Conservation (phyloP, 2,113 vertebrate genomes). For the Junco hyemalis region DNA sequence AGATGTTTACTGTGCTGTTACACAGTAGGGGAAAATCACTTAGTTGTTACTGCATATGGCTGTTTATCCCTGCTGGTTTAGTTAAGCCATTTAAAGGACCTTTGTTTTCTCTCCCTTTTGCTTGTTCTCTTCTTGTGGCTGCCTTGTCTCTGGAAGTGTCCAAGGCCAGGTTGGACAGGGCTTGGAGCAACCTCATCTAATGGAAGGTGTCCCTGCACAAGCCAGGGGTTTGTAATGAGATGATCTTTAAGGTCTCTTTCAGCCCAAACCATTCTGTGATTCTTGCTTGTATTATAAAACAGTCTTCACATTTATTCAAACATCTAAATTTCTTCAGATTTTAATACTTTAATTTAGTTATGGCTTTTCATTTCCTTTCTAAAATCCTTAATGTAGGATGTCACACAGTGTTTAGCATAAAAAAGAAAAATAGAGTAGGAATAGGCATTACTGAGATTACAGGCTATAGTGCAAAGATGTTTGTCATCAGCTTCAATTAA, state of each 20-base stretch:
- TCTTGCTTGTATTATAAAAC: not conserved
- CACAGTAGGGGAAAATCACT: not conserved
- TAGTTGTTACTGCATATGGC: not conserved
- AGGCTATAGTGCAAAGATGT: not conserved
- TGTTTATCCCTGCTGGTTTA: not conserved
- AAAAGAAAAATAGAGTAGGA: not conserved
- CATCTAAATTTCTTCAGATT: not conserved
- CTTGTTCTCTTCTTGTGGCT: not conserved
- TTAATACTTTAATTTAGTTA: not conserved
- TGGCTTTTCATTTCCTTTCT: not conserved
- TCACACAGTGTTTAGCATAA: not conserved
- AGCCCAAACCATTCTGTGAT: not conserved
- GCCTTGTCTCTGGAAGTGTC: not conserved
- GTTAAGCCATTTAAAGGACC: not conserved
- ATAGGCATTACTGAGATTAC: not conserved
- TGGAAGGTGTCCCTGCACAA: not conserved
- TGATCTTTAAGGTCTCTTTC: not conserved
- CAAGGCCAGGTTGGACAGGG: not conserved
- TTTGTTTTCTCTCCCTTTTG: not conserved
- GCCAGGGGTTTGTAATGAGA: not conserved
- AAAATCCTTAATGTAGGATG: not conserved
- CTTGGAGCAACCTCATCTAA: not conserved
- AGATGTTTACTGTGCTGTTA: not conserved
- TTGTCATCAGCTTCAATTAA: not conserved
- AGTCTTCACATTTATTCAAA: not conserved